Percentiles rank a stretch among this genome's conserved stretches.
Evolutionary conservation across 2,888 invertebrate species (phyloP).

Genomic region (Macrostomum cliftonense): DNA sequence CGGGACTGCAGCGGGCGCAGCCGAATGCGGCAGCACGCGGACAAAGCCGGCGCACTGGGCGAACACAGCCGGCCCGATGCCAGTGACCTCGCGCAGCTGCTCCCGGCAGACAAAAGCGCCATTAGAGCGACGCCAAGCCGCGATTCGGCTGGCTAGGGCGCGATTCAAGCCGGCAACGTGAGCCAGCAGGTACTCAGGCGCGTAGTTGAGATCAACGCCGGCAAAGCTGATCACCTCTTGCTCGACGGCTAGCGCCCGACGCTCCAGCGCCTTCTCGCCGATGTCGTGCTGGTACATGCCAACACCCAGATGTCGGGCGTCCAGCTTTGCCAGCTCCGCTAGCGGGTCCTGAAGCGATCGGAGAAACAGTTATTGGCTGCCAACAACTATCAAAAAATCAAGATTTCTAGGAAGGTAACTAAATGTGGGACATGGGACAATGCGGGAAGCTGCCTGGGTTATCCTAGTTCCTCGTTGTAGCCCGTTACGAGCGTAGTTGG

Average conservation of each 20-base stretch:
- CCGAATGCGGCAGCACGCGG: constrained; percentile 40
- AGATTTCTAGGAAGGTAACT: not conserved
- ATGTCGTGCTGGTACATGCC: constrained; percentile 87
- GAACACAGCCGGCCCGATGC: constrained; percentile 62
- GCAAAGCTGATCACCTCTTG: constrained; percentile 78
- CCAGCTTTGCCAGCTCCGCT: constrained; percentile 74
- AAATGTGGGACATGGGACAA: not conserved
- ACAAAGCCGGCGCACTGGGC: constrained; percentile 76
- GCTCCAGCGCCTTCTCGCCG: constrained; percentile 51
- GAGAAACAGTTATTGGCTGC: no score
- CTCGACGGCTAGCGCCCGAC: constrained; percentile 58
- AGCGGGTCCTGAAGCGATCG: constrained; percentile 71
- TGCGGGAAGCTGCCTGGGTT: no score
- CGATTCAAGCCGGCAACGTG: constrained; percentile 64
- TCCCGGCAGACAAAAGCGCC: constrained; percentile 54
- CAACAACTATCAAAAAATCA: no score
- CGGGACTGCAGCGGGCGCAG: no score
- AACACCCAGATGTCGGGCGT: constrained; percentile 73
- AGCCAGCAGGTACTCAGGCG: not conserved
- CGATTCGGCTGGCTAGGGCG: constrained; percentile 55
- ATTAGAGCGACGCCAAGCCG: constrained; percentile 52
- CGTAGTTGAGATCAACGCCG: constrained; percentile 66
- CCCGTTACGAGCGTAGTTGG: no score
- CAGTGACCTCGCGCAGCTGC: constrained; percentile 55
- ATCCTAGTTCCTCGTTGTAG: no score